Evolutionary conservation across 37 sponge, comb jelly and placozoan species (phyloP), one percentile per base, ranked within the genome.

Genomic region (Ianthella basta): DNA sequence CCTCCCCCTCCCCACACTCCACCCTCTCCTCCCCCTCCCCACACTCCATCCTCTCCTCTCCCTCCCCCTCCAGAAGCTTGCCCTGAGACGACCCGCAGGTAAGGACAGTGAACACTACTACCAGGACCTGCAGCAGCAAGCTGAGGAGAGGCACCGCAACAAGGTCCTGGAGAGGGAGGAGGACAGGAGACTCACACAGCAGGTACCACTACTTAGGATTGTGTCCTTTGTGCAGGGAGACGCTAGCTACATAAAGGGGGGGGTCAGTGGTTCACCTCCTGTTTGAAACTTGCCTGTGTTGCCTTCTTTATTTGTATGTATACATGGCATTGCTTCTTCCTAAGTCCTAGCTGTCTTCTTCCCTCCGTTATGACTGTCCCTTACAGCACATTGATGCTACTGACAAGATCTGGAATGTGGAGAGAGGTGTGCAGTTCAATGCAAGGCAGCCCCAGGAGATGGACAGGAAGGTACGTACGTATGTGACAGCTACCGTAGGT

Each of bases 111-210:
- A 64, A 25, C 56, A 35, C 34, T 88, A 88, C 80, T 79, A 50
- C 82, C 84, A 40, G 18, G 85, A 87, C 8, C 82, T 91, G 15
- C 81, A 91, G 64, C 23, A 40, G 10, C 87, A 91, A 54, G 91
- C 91, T 39, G 86, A 86, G 14, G 29, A 64, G 83, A 84, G 91
- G 30, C 78, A 85, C 34, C 21, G 24, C 32, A 38, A 59, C 44
- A 53, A 59, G 75, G 21, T 12, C 25, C 8, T 25, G 56, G 86
- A 85, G 29, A 85, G 37, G 59, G 86, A 59, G 33, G 53, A 85
- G 59, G 74, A 77, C 29, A 74, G 29, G 36, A 64, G 59, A 59
- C 56, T 30, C 61, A 78, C 74, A 15, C 19, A 24, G 24, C 34
- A 63, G 66, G 82, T 60, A 33, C 27, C 59, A 40, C 20, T 12